A percentile compares a stretch with the other conserved stretches of the same genome.
phyloP scores from a whole-genome alignment of 2,888 invertebrate species.

The Rotaria macrura region DNA sequence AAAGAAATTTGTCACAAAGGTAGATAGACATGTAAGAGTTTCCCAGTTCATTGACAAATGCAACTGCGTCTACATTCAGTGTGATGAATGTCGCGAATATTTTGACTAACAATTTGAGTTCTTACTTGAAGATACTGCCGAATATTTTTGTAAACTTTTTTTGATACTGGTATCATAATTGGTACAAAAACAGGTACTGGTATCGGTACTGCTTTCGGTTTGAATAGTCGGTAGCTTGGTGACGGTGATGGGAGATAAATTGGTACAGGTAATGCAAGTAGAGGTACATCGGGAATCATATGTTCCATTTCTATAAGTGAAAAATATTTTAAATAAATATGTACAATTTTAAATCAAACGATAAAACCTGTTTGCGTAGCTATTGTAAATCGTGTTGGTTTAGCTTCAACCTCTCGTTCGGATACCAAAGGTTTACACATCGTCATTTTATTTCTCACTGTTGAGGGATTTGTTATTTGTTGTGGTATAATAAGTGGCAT shows the following conservation, averaged over 20 bases:
- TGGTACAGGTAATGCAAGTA: constrained; percentile 61
- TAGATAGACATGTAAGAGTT: too few relatives aligned
- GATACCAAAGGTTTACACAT: constrained; percentile 11
- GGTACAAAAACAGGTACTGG: not conserved
- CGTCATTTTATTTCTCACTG: constrained; percentile 6
- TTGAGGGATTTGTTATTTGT: not conserved
- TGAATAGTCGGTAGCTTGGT: constrained; percentile 69
- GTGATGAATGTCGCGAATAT: too few relatives aligned
- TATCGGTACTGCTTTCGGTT: constrained; percentile 62
- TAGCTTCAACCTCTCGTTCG: not conserved
- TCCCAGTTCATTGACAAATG: too few relatives aligned
- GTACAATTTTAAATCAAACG: not conserved
- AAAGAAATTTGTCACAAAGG: too few relatives aligned
- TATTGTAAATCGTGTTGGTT: not conserved
- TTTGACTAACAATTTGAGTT: too few relatives aligned
- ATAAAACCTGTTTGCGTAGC: constrained; percentile 8
- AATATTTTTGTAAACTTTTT: not conserved
- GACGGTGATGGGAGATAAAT: constrained; percentile 66
- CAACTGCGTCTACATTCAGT: too few relatives aligned
- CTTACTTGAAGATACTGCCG: not conserved
- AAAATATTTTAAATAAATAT: not conserved
- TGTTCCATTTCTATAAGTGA: not conserved
- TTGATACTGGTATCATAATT: constrained; percentile 4
- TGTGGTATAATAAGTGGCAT: not conserved
- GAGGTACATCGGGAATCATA: not conserved